Base-by-base conservation (phyloP, 2,888 invertebrate species). In the Sphaeridia pumilis region DNA sequence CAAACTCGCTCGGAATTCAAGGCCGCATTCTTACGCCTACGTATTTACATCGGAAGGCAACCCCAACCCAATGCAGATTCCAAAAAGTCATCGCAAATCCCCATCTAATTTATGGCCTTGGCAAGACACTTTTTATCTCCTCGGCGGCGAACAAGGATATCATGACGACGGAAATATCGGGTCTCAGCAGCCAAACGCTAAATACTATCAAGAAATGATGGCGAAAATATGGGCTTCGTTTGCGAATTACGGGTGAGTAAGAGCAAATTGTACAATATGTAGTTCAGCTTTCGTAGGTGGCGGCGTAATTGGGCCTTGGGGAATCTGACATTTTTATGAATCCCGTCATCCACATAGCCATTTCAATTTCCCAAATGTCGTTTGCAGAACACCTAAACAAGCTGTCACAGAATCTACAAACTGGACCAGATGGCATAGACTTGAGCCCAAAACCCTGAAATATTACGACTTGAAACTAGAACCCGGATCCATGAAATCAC, bases 171-270 rank as follows among this genome's bases (percentile, higher is more conserved):
- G 54, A 25, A 21, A 2, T 20, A 36, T 27, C 22, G 41, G 22
- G 31, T n/a, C 20, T 26, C 14, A n/a, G 31, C 31, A 31, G 31
- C 17, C 12, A 17, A 20, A 38, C 12, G 17, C 12, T 17, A 20
- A 38, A 12, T 35, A 35, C 4, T 49, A 60, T 5, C 50, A 57
- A 5, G 62, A 63, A 7, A 54, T 56, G 25, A 26, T 64, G 45
- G 56, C 56, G n/a, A 58, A 59, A 34, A 54, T 64, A 34, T 62
- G 61, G 62, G 56, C 58, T 7, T 59, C 60, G 17, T 63, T 64
- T 55, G 60, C 62, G 3, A 57, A 61, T 24, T 59, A 62, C 42
- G 57, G 51, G 44, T 59, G 34, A 4, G 28, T 26, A 22, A 21
- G 22, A 5, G 7, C 34, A 34, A 34, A 34, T 27, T 41, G n/a